phyloP scores from a whole-genome alignment of 2,797 vertebrate species.

The Smutsia temminckii region DNA sequence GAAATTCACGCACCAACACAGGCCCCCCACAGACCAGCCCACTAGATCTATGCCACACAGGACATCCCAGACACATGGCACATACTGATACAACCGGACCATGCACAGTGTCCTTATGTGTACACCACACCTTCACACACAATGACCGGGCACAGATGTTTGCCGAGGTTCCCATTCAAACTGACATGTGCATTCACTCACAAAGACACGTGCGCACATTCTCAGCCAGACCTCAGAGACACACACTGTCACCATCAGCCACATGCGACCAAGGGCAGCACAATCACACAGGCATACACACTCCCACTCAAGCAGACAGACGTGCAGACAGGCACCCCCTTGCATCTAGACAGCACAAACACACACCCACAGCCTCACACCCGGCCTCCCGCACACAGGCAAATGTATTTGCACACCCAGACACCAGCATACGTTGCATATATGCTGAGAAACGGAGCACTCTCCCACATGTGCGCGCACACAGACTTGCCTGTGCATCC shows the following conservation, averaged over 20 bases:
- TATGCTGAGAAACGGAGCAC: not conserved
- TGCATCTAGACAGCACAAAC: not conserved
- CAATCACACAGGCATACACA: not conserved
- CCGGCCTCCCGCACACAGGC: not conserved
- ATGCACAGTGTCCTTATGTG: fast-evolving
- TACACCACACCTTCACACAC: not conserved
- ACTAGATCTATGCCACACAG: not conserved
- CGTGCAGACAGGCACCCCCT: not conserved
- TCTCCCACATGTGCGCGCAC: not conserved
- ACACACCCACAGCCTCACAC: not conserved
- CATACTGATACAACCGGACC: fast-evolving
- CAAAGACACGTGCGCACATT: not conserved
- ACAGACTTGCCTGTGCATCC: not conserved
- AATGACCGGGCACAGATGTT: not conserved
- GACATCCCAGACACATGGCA: not conserved
- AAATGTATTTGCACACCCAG: not conserved
- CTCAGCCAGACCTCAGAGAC: not conserved
- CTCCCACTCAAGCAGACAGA: not conserved
- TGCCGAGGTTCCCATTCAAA: not conserved
- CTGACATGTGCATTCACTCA: not conserved
- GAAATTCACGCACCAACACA: not conserved
- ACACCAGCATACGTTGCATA: not conserved
- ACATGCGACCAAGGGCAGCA: not conserved
- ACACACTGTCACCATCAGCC: not conserved
- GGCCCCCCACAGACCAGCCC: not conserved